Percentiles rank a stretch among this genome's conserved stretches.
Evolutionary conservation across 2,797 vertebrate genomes (phyloP).

Genomic region (Oryzias dopingdopingensis): DNA sequence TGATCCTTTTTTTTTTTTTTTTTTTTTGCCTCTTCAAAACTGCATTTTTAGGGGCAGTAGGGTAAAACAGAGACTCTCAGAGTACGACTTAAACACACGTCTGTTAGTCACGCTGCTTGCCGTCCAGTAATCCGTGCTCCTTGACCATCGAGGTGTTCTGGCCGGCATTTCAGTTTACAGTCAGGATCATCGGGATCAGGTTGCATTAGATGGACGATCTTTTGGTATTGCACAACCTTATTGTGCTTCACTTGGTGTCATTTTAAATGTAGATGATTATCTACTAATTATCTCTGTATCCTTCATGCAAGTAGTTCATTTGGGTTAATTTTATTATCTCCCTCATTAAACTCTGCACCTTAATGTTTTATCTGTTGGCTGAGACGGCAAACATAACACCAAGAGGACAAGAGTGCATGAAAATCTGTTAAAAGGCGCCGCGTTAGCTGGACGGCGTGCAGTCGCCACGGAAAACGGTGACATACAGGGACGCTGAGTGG

Average conservation of each 20-base stretch:
- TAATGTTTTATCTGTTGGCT: slow-evolving; percentile 15
- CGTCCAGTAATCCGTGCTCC: slow-evolving; percentile 32
- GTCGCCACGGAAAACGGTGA: too few relatives aligned
- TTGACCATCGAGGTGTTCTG: slow-evolving; percentile 10
- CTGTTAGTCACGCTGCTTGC: not conserved
- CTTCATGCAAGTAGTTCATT: slow-evolving; percentile 18
- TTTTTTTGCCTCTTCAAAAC: too few relatives aligned
- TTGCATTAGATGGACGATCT: slow-evolving; percentile 25
- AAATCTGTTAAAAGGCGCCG: too few relatives aligned
- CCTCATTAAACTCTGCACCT: slow-evolving; percentile 20
- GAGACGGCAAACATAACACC: not conserved
- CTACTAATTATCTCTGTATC: slow-evolving; percentile 27
- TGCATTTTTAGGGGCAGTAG: too few relatives aligned
- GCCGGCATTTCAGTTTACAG: not conserved
- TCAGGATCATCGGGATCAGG: slow-evolving; percentile 37
- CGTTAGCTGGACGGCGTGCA: too few relatives aligned
- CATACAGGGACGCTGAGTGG: too few relatives aligned
- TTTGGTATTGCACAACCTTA: not conserved
- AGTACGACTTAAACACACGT: too few relatives aligned
- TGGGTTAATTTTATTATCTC: slow-evolving; percentile 7
- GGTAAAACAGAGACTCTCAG: too few relatives aligned
- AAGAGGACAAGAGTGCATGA: too few relatives aligned
- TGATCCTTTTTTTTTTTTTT: too few relatives aligned
- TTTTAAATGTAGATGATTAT: slow-evolving; percentile 47
- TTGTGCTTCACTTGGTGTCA: slow-evolving; percentile 23